Conservation (phyloP, 2,888 invertebrate species). For the Abscondita cerata region DNA sequence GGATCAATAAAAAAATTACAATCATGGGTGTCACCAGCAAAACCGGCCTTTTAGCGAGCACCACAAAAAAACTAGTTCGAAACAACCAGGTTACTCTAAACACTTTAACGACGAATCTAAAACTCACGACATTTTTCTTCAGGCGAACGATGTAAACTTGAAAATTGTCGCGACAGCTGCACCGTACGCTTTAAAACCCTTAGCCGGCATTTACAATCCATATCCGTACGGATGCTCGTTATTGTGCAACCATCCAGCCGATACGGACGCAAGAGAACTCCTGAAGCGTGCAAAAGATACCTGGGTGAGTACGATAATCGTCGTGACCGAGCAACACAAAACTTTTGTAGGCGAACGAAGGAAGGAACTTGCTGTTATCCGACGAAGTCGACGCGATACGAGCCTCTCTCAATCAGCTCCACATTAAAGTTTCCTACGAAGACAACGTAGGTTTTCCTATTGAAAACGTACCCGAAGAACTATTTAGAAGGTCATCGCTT, state of each 20-base stretch:
- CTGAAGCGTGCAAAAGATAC: constrained; percentile 75
- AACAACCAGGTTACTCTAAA: constrained; percentile 33
- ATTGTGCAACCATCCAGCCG: constrained; percentile 85
- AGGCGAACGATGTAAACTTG: constrained; percentile 56
- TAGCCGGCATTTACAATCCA: constrained; percentile 83
- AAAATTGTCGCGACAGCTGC: constrained; percentile 72
- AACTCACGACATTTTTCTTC: no score
- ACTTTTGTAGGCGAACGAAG: constrained; percentile 47
- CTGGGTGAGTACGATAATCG: constrained; percentile 62
- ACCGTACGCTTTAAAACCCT: constrained; percentile 77
- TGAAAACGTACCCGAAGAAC: constrained; percentile 76
- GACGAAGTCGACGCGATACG: constrained; percentile 56
- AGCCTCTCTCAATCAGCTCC: constrained; percentile 47
- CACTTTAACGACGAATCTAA: not conserved
- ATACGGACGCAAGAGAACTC: constrained; percentile 73
- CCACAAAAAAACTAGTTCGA: constrained; percentile 58
- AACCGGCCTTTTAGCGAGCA: constrained; percentile 70
- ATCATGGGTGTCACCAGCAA: constrained; percentile 68
- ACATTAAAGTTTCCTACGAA: constrained; percentile 26
- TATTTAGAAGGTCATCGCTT: constrained; percentile 67
- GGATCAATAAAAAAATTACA: no score
- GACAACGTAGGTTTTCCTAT: constrained; percentile 51
- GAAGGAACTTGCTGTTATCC: constrained; percentile 50
- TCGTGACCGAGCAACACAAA: not conserved
- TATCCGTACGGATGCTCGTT: constrained; percentile 82